Evolutionary conservation across 2,888 invertebrate genomes (phyloP).

Genomic region (Orgyia antiqua): DNA sequence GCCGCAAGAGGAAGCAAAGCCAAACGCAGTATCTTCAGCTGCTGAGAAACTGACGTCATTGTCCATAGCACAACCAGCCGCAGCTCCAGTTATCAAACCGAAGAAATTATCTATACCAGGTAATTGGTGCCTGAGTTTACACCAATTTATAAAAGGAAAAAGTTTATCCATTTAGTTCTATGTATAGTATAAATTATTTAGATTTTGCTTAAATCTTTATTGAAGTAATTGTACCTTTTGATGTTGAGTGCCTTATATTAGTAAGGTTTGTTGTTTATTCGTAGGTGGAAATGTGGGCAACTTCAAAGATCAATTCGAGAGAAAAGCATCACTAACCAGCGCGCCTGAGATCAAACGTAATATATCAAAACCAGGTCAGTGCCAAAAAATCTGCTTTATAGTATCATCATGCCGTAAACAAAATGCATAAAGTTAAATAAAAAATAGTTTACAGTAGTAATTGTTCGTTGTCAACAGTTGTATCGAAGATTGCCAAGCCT

Average conservation of each 20-base stretch:
- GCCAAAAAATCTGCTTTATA: too few relatives aligned
- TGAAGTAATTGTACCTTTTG: too few relatives aligned
- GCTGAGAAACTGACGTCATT: conserved; percentile 63
- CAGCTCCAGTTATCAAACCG: conserved; percentile 74
- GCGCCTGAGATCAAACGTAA: conserved; percentile 64
- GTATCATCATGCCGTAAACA: too few relatives aligned
- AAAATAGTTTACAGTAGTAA: neutral
- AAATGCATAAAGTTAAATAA: too few relatives aligned
- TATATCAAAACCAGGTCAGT: conserved; percentile 57
- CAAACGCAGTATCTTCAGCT: conserved; percentile 47
- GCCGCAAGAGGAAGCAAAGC: conserved; percentile 45
- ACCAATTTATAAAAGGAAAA: too few relatives aligned
- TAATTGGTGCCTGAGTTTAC: too few relatives aligned
- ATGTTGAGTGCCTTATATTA: too few relatives aligned
- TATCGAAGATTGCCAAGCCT: conserved; percentile 71
- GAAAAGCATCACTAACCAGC: conserved; percentile 82
- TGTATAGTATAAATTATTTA: too few relatives aligned
- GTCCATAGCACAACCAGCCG: conserved; percentile 38
- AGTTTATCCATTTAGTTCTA: too few relatives aligned
- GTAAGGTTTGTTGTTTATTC: too few relatives aligned
- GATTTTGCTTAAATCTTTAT: too few relatives aligned
- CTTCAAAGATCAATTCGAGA: conserved; percentile 91
- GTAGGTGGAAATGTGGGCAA: conserved; percentile 89
- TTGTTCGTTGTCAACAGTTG: conserved; percentile 36
- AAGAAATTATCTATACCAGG: conserved; percentile 89